A percentile compares a stretch with the other conserved stretches of the same genome.
These are phyloP conservation scores for Drosophila gunungcola DNA, from an alignment of 1,140 invertebrate genomes.

Conservation along the genomic window DNA sequence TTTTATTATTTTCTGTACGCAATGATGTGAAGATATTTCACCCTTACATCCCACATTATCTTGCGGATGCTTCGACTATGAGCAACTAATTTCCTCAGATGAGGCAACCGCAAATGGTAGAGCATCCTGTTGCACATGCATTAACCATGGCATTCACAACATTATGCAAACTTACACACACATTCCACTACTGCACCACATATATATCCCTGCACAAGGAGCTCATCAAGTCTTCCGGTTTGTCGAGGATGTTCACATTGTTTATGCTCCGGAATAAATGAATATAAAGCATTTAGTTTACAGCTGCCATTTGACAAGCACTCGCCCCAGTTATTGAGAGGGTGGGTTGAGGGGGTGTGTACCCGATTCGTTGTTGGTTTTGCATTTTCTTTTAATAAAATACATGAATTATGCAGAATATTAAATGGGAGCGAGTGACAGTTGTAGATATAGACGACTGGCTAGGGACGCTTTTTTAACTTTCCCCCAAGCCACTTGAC, in stretches of 20 bases:
- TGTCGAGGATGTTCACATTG: slow-evolving; percentile 48
- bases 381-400: slow-evolving; percentile 69
- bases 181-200: slow-evolving; percentile 6
- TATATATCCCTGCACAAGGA: slow-evolving; percentile 26
- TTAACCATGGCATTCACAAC: slow-evolving; percentile 48
- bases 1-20: neutral
- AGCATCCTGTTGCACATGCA: slow-evolving; percentile 52
- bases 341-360: slow-evolving; percentile 1
- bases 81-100: slow-evolving; percentile 47
- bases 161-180: slow-evolving; percentile 50
- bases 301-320: slow-evolving; percentile 68
- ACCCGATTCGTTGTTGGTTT: slow-evolving; percentile 38
- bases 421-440: slow-evolving; percentile 23
- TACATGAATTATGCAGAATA: slow-evolving; percentile 71
- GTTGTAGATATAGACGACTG: slow-evolving; percentile 15
- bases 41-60: neutral
- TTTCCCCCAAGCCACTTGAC: slow-evolving; percentile 24
- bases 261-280: slow-evolving; percentile 65
- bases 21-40: neutral
- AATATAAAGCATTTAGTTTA: slow-evolving; percentile 73
- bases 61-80: slow-evolving; percentile 33
- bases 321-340: slow-evolving; percentile 30
- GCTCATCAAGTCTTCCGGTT: slow-evolving; percentile 44
- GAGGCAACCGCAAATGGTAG: slow-evolving; percentile 39
- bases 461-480: slow-evolving; percentile 11